Evolutionary conservation across 2,113 vertebrate species (phyloP), one percentile per base, ranked within the genome.

Genomic region (Panthera tigris): DNA sequence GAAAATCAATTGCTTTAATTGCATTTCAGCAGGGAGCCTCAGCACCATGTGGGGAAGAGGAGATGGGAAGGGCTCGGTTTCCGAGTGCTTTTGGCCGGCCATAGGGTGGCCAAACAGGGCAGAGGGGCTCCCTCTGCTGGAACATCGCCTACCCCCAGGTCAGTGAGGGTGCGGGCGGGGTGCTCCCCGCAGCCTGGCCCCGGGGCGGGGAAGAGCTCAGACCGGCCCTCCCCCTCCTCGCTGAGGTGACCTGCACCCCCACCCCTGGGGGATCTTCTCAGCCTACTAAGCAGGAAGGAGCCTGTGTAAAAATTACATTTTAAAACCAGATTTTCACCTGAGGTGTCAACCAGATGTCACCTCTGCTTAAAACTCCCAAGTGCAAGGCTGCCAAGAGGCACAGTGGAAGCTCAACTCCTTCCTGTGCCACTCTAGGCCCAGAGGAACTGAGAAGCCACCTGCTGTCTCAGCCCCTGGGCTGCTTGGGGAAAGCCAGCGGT

Each of bases 1-100:
- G 98, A 98, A 98, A 98, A 98, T 97, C 97, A 98, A 98, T 98
- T 98, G 99, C 98, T 99, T 98, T 98, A 97, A 97, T 97, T 97
- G 36, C 92, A 97, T 97, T 98, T 98, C 97, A 98, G 98, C 98
- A 97, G 98, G 95, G 97, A 96, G 85, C 97, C 96, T 98, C 97
- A 97, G 98, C 98, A 98, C 98, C 98, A 55, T 97, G 92, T 97
- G 57, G 95, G 95, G 87, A 98, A 74, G 63, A 83, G 80, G 90
- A 41, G 68, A 29, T 29, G 84, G 96, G 87, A 65, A 55, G 57
- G 91, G 86, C 94, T 95, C 19, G 23, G 36, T 78, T 97, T 94
- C 68, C 57, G 87, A 96, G 90, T 74, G 61, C 95, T 92, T 87
- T 63, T 29, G 73, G 83, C 91, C 57, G 78, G 84, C 88, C 57